A percentile compares a stretch with the other conserved stretches of the same genome.
These are phyloP conservation scores for Hemicrepidius hirtus DNA, from an alignment of 2,888 invertebrate species.

Conservation along the genomic window DNA sequence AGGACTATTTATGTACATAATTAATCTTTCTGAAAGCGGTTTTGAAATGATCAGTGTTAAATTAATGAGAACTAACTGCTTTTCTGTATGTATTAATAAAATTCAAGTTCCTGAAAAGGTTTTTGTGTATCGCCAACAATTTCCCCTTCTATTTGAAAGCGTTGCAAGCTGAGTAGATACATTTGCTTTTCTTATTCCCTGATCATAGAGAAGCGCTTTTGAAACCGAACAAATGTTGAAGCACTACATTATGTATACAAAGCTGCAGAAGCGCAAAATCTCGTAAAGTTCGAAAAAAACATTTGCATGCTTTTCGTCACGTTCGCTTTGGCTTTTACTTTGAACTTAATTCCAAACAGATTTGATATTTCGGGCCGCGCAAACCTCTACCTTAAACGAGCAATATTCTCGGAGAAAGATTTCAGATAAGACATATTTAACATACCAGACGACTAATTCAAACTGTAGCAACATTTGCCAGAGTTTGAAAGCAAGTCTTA, in stretches of 20 bases:
- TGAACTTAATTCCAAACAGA: slow-evolving; percentile 13
- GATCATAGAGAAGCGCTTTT: slow-evolving; percentile 6
- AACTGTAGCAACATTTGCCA: neutral
- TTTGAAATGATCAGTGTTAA: too few relatives aligned
- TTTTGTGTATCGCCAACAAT: too few relatives aligned
- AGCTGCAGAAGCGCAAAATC: slow-evolving; percentile 29
- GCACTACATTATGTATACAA: slow-evolving; percentile 38
- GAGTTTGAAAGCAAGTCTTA: neutral
- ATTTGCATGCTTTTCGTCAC: slow-evolving; percentile 38
- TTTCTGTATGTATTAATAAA: too few relatives aligned
- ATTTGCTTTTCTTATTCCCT: neutral
- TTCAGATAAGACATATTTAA: slow-evolving; percentile 16
- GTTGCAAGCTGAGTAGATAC: too few relatives aligned
- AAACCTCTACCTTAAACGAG: neutral
- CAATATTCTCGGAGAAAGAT: neutral
- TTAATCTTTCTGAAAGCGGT: too few relatives aligned
- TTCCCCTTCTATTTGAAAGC: too few relatives aligned
- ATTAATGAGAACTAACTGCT: too few relatives aligned
- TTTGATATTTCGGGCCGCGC: slow-evolving; percentile 10
- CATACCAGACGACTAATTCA: slow-evolving; percentile 27
- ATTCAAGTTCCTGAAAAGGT: too few relatives aligned
- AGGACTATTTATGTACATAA: too few relatives aligned
- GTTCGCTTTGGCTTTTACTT: slow-evolving; percentile 8
- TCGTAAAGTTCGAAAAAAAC: slow-evolving; percentile 36
- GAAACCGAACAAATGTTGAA: neutral